Evolutionary conservation across 2,797 vertebrate genomes (phyloP).

Genomic region (Alcedo atthis): DNA sequence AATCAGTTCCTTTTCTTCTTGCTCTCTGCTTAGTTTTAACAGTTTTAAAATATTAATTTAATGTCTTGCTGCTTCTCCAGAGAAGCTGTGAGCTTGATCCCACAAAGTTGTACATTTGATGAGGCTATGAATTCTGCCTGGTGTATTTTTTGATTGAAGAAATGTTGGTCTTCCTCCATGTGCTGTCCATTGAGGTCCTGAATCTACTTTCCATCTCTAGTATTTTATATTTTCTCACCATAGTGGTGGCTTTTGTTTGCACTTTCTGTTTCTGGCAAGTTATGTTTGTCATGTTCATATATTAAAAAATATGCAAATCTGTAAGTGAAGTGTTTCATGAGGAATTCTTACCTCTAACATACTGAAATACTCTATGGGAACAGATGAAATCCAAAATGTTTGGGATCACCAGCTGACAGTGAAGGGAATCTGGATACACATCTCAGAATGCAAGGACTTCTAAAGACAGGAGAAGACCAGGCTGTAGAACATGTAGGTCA

Average conservation of each 20-base stretch:
- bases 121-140: neutral
- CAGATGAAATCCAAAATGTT: neutral
- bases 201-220: neutral
- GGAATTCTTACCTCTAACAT: neutral
- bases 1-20: neutral
- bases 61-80: neutral
- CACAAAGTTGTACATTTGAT: neutral
- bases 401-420: neutral
- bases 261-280: neutral
- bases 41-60: neutral
- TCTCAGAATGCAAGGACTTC: neutral
- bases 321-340: neutral
- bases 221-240: neutral
- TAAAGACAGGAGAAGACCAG: neutral
- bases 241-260: neutral
- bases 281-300: neutral
- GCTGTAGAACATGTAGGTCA: neutral
- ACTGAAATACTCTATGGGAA: neutral
- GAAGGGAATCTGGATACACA: neutral
- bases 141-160: neutral
- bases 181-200: neutral
- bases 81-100: neutral
- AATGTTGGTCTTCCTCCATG: accelerated
- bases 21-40: neutral
- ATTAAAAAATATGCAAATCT: neutral